These are phyloP conservation scores for Ormyrus nitidulus DNA, from an alignment of 2,888 invertebrate genomes.

Conservation along the genomic window DNA sequence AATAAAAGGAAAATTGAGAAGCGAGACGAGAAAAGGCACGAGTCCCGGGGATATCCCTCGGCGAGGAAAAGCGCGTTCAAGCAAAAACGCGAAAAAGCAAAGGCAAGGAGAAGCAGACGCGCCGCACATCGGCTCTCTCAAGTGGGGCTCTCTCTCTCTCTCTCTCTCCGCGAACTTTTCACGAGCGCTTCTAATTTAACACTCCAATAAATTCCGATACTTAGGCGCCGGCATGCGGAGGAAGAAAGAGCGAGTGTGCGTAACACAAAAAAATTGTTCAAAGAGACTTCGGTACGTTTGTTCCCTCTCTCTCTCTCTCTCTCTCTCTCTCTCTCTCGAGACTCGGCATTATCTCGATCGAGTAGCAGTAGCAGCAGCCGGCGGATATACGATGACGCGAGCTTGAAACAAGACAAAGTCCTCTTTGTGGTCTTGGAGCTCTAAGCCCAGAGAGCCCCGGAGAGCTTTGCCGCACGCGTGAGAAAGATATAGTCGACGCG, in stretches of 20 bases:
- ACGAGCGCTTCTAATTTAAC: conserved; percentile 54
- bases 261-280: conserved; percentile 21
- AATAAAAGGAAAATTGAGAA: too few species aligned
- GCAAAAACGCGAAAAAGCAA: conserved; percentile 15
- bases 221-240: neutral
- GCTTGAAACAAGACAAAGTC: conserved; percentile 66
- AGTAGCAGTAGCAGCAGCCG: conserved; percentile 21
- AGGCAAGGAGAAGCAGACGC: conserved; percentile 17
- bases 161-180: conserved; percentile 10
- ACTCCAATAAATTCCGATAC: conserved; percentile 52
- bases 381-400: conserved; percentile 61
- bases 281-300: conserved; percentile 47
- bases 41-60: too few species aligned
- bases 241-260: neutral
- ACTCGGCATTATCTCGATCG: conserved; percentile 59
- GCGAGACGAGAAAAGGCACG: too few species aligned
- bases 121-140: conserved; percentile 35
- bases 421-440: conserved; percentile 63
- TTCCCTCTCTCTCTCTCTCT: neutral
- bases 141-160: conserved; percentile 35
- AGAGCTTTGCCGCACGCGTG: conserved; percentile 30
- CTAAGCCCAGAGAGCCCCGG: neutral
- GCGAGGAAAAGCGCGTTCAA: conserved; percentile 33
- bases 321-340: neutral
- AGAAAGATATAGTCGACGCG: conserved; percentile 39